phyloP scores from a whole-genome alignment of 2,797 vertebrate species.

The Lemur catta region DNA sequence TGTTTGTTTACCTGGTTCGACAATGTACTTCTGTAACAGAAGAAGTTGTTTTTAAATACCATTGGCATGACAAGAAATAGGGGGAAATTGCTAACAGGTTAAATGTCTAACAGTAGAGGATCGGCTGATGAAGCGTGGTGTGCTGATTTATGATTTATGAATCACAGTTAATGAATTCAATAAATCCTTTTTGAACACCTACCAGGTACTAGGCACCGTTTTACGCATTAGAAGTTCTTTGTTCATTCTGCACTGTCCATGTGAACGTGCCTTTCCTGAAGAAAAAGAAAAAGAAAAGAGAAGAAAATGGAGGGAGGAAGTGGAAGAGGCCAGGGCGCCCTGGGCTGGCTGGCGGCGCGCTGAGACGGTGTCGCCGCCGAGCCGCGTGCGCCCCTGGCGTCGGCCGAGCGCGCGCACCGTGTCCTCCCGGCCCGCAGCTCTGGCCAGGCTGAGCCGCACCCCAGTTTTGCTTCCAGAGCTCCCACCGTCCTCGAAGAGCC shows the following conservation, averaged over 20 bases:
- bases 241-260: neutral
- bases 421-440: neutral
- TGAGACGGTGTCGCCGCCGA: neutral
- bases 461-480: neutral
- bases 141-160: neutral
- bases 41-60: neutral
- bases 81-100: neutral
- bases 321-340: accelerated
- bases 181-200: neutral
- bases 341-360: no score
- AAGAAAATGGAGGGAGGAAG: accelerated
- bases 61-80: no score
- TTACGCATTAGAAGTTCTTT: neutral
- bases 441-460: neutral
- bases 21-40: neutral
- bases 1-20: neutral
- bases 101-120: neutral
- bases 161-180: neutral
- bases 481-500: neutral
- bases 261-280: neutral
- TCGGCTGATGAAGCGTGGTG: neutral
- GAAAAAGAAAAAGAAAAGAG: neutral
- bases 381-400: neutral
- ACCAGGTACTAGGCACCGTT: accelerated
- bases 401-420: accelerated